These are phyloP conservation scores for Actinernus sp. DNA, from an alignment of 92 coral and sea anemone genomes.

Conservation along the genomic window DNA sequence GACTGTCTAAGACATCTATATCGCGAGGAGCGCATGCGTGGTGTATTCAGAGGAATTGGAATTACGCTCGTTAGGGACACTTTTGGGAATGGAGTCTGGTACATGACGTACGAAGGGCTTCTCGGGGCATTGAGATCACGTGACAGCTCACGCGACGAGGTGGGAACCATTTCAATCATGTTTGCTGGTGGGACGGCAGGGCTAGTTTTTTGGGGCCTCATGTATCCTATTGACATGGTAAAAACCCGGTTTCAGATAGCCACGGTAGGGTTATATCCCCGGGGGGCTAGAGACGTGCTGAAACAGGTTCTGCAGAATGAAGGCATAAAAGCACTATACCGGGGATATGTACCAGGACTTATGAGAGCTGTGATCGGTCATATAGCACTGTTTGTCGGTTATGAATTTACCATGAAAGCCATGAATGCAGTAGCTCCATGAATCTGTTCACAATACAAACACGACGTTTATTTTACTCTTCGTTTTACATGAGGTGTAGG, in stretches of 20 bases:
- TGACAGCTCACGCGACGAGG: conserved; percentile 74
- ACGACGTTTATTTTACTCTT: too few relatives aligned
- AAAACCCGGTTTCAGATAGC: conserved; percentile 88
- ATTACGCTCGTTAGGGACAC: conserved; percentile 60
- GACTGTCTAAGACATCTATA: conserved; percentile 43
- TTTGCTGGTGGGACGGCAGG: conserved; percentile 91
- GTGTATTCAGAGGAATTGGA: conserved; percentile 71
- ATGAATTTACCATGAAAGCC: conserved; percentile 77
- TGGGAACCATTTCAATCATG: conserved; percentile 64
- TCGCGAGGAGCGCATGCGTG: conserved; percentile 67
- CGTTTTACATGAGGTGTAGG: too few relatives aligned
- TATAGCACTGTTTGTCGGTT: conserved; percentile 79
- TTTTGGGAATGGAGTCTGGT: conserved; percentile 73
- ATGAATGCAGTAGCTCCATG: conserved; percentile 60
- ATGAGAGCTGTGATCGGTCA: conserved; percentile 76
- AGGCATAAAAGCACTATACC: conserved; percentile 76
- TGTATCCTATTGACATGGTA: conserved; percentile 73
- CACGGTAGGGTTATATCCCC: conserved; percentile 77
- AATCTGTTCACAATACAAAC: too few relatives aligned
- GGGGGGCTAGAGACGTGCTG: conserved; percentile 79
- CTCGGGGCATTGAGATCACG: conserved; percentile 49
- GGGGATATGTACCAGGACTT: conserved; percentile 71
- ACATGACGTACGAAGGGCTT: conserved; percentile 78
- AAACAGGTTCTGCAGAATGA: conserved; percentile 61
- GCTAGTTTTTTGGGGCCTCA: conserved; percentile 65